These are phyloP conservation scores for Drosophila aldrichi DNA, from an alignment of 2,888 invertebrate species.

Conservation along the genomic window DNA sequence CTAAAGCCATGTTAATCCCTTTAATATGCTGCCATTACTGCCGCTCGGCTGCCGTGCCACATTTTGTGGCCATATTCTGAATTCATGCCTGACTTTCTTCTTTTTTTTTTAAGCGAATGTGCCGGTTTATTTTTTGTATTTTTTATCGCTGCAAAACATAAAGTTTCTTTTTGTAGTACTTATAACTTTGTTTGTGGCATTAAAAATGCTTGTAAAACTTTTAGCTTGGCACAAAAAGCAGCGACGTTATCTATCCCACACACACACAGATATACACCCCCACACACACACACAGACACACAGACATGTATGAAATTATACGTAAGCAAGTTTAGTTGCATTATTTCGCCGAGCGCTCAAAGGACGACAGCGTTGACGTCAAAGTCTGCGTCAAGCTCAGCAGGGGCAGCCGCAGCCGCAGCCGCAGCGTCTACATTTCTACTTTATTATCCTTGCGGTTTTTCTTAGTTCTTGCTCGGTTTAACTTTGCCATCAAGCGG, in stretches of 20 bases:
- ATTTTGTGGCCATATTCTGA: slow-evolving; percentile 39
- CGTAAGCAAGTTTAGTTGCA: slow-evolving; percentile 53
- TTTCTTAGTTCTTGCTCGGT: slow-evolving; percentile 62
- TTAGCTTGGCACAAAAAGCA: slow-evolving; percentile 68
- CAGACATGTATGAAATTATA: slow-evolving; percentile 14
- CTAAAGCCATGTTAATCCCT: slow-evolving; percentile 80
- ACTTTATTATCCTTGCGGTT: slow-evolving; percentile 75
- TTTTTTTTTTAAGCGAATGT: slow-evolving; percentile 37
- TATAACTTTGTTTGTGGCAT: slow-evolving; percentile 77
- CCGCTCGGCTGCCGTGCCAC: slow-evolving; percentile 27
- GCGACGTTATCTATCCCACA: slow-evolving; percentile 60
- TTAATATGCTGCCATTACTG: slow-evolving; percentile 70
- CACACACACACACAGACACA: slow-evolving; percentile 16
- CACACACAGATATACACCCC: slow-evolving; percentile 20
- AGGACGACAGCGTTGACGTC: slow-evolving; percentile 49
- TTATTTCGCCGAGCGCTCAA: slow-evolving; percentile 40
- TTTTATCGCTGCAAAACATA: slow-evolving; percentile 76
- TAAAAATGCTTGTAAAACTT: slow-evolving; percentile 80
- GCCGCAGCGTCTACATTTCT: slow-evolving; percentile 48
- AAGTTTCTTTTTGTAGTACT: slow-evolving; percentile 74
- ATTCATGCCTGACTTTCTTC: slow-evolving; percentile 16
- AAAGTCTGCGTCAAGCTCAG: slow-evolving; percentile 29
- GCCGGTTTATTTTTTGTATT: slow-evolving; percentile 62
- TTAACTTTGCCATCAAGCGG: slow-evolving; percentile 46
- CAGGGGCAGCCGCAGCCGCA: slow-evolving; percentile 24